phyloP scores from a whole-genome alignment of 2,888 invertebrate species.

The Catotricha subobsoleta region DNA sequence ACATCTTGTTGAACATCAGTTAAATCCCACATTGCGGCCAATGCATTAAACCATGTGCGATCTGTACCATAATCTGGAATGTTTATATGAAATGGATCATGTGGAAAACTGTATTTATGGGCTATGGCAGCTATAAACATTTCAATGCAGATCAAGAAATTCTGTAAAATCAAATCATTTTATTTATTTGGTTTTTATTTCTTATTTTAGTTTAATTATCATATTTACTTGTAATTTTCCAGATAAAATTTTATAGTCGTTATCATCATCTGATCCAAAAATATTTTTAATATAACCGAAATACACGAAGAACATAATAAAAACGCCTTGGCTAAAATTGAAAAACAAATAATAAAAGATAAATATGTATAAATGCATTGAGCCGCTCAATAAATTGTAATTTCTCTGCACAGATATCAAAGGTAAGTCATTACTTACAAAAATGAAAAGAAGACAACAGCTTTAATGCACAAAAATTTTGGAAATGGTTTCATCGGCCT shows the following conservation, averaged over 20 bases:
- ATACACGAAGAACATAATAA: constrained; percentile 73
- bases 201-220: background rate
- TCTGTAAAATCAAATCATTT: constrained; percentile 37
- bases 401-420: background rate
- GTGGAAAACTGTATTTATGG: constrained; percentile 92
- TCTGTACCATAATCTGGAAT: constrained; percentile 35
- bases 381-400: constrained; percentile 6
- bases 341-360: constrained; percentile 10
- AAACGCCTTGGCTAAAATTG: constrained; percentile 68
- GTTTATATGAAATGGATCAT: constrained; percentile 58
- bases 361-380: background rate
- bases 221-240: constrained; percentile 56
- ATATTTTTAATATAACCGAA: constrained; percentile 60
- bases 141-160: constrained; percentile 92
- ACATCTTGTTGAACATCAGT: constrained; percentile 88
- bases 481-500: constrained; percentile 86
- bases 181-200: background rate
- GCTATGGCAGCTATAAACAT: constrained; percentile 94
- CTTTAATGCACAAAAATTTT: constrained; percentile 92
- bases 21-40: constrained; percentile 91
- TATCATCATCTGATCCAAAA: constrained; percentile 46
- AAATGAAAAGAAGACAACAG: constrained; percentile 94
- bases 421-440: constrained; percentile 53
- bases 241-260: constrained; percentile 54
- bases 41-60: constrained; percentile 50